Base-by-base conservation (phyloP, 2,113 vertebrate species). In the Bubalus kerabau region DNA sequence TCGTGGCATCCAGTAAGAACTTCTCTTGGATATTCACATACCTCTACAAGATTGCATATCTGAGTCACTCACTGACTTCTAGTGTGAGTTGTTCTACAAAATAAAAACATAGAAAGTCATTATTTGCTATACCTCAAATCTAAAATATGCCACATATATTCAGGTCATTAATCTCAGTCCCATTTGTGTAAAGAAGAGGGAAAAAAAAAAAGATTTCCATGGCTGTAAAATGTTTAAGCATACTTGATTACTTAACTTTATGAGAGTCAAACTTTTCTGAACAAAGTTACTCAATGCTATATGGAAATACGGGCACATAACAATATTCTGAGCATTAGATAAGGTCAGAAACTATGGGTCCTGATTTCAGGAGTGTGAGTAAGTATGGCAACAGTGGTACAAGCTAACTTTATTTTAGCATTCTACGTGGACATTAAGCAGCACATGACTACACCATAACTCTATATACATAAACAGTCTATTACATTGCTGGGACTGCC, bases 381-480 rank as follows among this genome's bases (percentile, higher is more conserved):
- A 82, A 80, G 67, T 43, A 40, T 7, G 52, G 87, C 48, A 87
- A 90, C 86, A 57, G 6, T 74, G 30, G 28, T 17, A 36, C 28
- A 52, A 46, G 54, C 46, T 64, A 92, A 80, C 57, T 89, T 80
- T 74, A 54, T 86, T 78, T 95, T 80, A 91, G 84, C 12, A 82
- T 89, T 93, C 56, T 62, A 11, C 28, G 36, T 60, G 85, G 76
- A 85, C 9, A 43, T 57, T 82, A 60, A 90, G 30, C 43, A 91
- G 76, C 36, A 81, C 57, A 46, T 59, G 64, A 40, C n/a, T 64
- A 59, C 19, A 81, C 15, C 26, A 78, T 62, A 86, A 88, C 40
- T 76, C 56, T 88, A n/a, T 88, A 46, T 87, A 85, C 67, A 97
- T 87, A 93, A 96, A 56, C 36, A 95, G 32, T 80, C 23, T 87